A percentile compares a stretch with the other conserved stretches of the same genome.
Conservation (phyloP, 2,797 vertebrate genomes). For the Allenopithecus nigroviridis region DNA sequence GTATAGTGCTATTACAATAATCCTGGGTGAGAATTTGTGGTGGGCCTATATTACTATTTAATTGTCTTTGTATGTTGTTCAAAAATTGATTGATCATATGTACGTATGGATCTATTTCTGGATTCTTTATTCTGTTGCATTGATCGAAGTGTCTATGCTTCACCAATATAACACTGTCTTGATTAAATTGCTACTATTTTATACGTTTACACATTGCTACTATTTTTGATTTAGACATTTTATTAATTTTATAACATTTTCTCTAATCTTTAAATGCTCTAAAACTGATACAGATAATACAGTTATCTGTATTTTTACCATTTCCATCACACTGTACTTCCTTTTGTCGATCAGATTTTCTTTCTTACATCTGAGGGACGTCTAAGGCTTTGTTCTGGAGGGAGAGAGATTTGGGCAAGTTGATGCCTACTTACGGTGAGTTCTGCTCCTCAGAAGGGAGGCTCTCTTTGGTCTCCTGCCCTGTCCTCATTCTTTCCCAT, state of each 20-base stretch:
- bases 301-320: neutral
- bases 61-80: neutral
- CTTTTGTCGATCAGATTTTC: neutral
- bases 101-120: neutral
- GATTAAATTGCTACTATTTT: neutral
- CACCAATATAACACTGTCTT: neutral
- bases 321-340: neutral
- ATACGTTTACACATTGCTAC: neutral
- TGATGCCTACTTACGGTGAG: neutral
- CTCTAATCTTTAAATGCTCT: neutral
- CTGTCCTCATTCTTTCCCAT: neutral
- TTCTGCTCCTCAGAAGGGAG: neutral
- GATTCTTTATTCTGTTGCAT: neutral
- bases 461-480: neutral
- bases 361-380: neutral
- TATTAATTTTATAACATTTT: neutral
- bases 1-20: neutral
- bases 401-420: neutral
- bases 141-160: neutral
- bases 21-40: neutral
- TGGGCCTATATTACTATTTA: neutral
- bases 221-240: conserved; percentile 1
- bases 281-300: neutral
- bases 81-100: neutral
- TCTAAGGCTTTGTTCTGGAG: neutral